Base-by-base conservation (phyloP, 2,888 invertebrate species). In the Dilophus febrilis region DNA sequence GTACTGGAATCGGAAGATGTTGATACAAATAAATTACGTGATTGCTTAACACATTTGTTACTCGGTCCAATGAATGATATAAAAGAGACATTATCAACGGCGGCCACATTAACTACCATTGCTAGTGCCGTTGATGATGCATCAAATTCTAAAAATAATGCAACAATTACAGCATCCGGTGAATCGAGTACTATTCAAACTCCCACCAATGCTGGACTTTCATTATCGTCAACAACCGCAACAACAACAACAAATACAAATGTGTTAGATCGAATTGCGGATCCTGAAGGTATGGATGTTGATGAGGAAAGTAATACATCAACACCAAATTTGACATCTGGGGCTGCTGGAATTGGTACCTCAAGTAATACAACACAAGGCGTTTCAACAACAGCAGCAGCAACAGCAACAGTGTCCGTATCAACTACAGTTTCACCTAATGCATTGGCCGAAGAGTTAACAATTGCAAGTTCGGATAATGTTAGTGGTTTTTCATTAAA, bases 1-100 rank as follows among this genome's bases (percentile, higher is more conserved):
- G 70, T 84, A 48, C 66, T 72, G 2, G 73, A 72, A 48, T 59
- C 83, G 17, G 74, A 75, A 0, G 66, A 67, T 44, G 71, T 78
- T 1, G 79, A 81, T 41, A 63, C 65, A 26, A 65, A 67, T 8
- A 70, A 71, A 34, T 54, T 83, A 11, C 78, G 79, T 52, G 54
- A 50, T 7, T 77, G 77, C 77, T 53, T 78, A 18, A 66, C 69
- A 40, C 77, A 77, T 52, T 70, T 77, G 5, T 71, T 78, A 38
- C 64, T 77, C 28, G 77, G 77, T 1, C 66, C 70, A 48, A 52
- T 54, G n/a, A 22, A 22, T 22, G 53, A 54, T 27, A 49, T 46
- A 32, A 50, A 47, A 16, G 35, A 14, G n/a, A n/a, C n/a, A n/a
- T n/a, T n/a, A n/a, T n/a, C n/a, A n/a, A n/a, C 8, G 22, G 22